phyloP scores from a whole-genome alignment of 2,888 invertebrate genomes.

The Drosophila ustulata region DNA sequence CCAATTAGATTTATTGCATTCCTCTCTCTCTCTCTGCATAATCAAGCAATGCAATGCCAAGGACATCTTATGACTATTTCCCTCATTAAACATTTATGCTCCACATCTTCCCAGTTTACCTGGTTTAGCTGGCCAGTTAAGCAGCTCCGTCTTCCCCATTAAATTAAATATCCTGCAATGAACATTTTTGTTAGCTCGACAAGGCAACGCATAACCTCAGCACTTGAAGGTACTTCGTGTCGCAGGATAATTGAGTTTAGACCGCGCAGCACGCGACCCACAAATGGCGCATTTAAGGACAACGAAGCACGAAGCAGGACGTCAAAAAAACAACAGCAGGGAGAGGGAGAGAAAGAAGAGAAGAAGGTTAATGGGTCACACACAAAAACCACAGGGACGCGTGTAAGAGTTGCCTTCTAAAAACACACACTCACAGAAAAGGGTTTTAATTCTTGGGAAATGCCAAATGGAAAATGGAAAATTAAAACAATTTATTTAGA shows the following conservation, averaged over 20 bases:
- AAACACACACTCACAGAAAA: slow-evolving; percentile 15
- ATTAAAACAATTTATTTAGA: slow-evolving; percentile 23
- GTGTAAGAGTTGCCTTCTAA: slow-evolving; percentile 29
- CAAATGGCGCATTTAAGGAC: slow-evolving; percentile 26
- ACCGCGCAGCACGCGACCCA: slow-evolving; percentile 55
- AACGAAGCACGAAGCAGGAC: neutral
- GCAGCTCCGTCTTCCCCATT: slow-evolving; percentile 24
- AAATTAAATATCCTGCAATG: slow-evolving; percentile 72
- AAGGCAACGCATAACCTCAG: slow-evolving; percentile 28
- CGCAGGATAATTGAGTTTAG: slow-evolving; percentile 69
- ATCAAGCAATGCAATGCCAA: slow-evolving; percentile 28
- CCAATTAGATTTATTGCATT: slow-evolving; percentile 8
- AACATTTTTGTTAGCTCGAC: slow-evolving; percentile 58
- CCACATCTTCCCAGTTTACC: slow-evolving; percentile 32
- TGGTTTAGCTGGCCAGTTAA: slow-evolving; percentile 21
- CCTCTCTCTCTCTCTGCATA: neutral
- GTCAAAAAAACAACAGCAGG: neutral
- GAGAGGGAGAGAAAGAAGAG: slow-evolving; percentile 8
- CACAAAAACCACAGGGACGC: slow-evolving; percentile 58
- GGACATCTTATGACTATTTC: slow-evolving; percentile 35
- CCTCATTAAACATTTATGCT: slow-evolving; percentile 38
- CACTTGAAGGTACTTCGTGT: slow-evolving; percentile 52
- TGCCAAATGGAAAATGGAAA: slow-evolving; percentile 15
- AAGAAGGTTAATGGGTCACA: slow-evolving; percentile 50
- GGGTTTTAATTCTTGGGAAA: slow-evolving; percentile 54